Evolutionary conservation across 1,140 invertebrate species (phyloP).

Genomic region (Parasteatoda tepidariorum): DNA sequence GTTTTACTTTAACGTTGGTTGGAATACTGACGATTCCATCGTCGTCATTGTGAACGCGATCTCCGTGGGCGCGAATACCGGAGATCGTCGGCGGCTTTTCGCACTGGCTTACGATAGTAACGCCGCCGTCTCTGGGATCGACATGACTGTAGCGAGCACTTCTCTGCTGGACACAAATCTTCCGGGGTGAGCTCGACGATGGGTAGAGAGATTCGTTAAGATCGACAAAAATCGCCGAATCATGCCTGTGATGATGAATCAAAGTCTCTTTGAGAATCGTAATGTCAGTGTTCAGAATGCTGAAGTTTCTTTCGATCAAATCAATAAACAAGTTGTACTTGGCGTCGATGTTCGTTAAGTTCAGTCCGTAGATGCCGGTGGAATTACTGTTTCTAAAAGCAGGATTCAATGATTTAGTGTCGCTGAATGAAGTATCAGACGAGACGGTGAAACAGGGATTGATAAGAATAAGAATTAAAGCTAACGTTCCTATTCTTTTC

Average conservation of each 20-base stretch:
- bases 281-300: neutral
- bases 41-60: neutral
- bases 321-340: conserved; percentile 21
- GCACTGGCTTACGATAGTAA: neutral
- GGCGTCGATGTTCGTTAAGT: conserved; percentile 7
- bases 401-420: neutral
- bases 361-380: neutral
- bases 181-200: neutral
- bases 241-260: neutral
- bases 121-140: neutral
- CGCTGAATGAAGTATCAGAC: neutral
- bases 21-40: conserved; percentile 28
- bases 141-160: neutral
- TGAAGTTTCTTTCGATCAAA: neutral
- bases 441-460: neutral
- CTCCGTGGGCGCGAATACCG: conserved; percentile 5
- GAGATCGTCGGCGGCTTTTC: neutral
- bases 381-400: neutral
- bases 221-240: neutral
- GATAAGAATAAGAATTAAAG: neutral
- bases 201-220: neutral
- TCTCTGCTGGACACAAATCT: conserved; percentile 3
- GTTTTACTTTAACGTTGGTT: conserved; percentile 67
- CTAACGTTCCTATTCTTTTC: neutral
- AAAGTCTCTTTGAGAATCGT: neutral